Evolutionary conservation across 2,113 vertebrate genomes (phyloP).

Genomic region (Cygnus atratus): DNA sequence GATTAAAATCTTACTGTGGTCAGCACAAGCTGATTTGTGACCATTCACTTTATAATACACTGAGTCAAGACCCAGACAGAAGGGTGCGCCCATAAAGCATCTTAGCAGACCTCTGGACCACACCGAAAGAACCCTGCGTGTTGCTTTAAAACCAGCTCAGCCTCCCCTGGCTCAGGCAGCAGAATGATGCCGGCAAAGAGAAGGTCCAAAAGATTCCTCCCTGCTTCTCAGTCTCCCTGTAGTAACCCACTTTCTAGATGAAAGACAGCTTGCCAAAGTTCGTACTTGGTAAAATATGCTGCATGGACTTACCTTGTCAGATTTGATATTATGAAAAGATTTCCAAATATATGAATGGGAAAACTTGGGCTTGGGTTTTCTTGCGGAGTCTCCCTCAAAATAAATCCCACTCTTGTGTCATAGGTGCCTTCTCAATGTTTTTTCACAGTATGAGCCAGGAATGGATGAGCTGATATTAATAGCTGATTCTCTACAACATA

Average conservation of each 20-base stretch:
- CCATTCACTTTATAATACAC: neutral
- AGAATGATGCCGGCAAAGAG: neutral
- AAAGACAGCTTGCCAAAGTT: neutral
- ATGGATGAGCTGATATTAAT: neutral
- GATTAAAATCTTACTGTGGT: neutral
- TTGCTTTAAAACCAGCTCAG: neutral
- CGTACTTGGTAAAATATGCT: neutral
- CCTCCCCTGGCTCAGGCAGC: neutral
- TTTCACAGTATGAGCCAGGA: neutral
- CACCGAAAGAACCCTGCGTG: neutral
- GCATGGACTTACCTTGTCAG: fast-evolving
- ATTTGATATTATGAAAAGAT: neutral
- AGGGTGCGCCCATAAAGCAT: fast-evolving
- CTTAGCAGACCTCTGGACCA: neutral
- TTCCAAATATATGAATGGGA: neutral
- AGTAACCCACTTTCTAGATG: neutral
- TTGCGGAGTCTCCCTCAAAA: neutral
- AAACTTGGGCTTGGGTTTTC: neutral
- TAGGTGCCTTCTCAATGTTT: neutral
- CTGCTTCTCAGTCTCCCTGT: neutral
- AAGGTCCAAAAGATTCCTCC: neutral
- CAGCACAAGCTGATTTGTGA: neutral
- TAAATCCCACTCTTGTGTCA: neutral
- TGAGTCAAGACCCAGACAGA: neutral
- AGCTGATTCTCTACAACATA: neutral